Evolutionary conservation across 2,888 invertebrate species (phyloP).

Genomic region (Nezara viridula): DNA sequence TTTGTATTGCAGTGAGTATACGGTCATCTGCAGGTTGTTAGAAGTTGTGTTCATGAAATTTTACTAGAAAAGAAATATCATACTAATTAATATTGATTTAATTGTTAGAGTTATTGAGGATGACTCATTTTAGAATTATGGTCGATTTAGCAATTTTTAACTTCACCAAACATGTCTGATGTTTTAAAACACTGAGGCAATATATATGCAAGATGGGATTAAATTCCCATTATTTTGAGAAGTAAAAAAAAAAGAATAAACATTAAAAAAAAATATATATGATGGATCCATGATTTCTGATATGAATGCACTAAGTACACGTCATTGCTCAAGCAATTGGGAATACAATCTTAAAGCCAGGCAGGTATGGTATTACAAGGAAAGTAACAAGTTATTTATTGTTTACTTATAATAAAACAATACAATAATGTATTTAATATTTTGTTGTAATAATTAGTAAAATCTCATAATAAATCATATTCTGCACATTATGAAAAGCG

Average conservation of each 20-base stretch:
- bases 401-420: too few relatives aligned
- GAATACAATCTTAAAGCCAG: too few relatives aligned
- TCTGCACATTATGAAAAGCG: too few relatives aligned
- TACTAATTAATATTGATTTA: neutral
- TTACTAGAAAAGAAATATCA: constrained; percentile 24
- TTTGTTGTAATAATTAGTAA: too few relatives aligned
- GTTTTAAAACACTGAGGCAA: neutral
- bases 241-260: neutral
- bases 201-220: neutral
- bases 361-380: too few relatives aligned
- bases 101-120: neutral
- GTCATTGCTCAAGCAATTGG: too few relatives aligned
- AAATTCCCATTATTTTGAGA: neutral
- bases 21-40: neutral
- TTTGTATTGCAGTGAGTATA: neutral
- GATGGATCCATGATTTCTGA: too few relatives aligned
- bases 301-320: too few relatives aligned
- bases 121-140: neutral
- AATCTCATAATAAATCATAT: too few relatives aligned
- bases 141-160: neutral
- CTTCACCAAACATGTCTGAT: neutral
- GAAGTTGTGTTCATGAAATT: constrained; percentile 11
- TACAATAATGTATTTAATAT: too few relatives aligned
- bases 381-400: too few relatives aligned
- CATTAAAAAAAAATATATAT: too few relatives aligned